Evolutionary conservation across 2,113 vertebrate genomes (phyloP), one percentile per base, ranked within the genome.

Genomic region (Ascaphus truei): DNA sequence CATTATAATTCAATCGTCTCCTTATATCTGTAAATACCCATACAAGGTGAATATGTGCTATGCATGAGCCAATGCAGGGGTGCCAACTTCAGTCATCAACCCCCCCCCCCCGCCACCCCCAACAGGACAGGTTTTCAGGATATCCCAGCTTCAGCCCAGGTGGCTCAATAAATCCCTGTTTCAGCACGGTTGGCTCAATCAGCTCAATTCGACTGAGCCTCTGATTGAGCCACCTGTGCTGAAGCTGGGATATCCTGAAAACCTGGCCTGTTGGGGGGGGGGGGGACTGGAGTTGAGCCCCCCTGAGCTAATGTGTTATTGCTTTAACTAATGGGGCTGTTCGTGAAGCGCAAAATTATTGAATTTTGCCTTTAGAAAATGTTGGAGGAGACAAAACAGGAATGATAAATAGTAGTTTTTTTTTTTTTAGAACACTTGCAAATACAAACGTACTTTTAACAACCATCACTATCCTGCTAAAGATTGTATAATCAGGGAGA

Each of bases 41-140:
- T 41, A 66, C 34, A 29, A 56, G 22, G 36, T 43, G 45, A 45
- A 51, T 63, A 55, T 66, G 36, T 36, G 25, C 50, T 41, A 39
- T 66, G 50, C 36, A 43, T n/a, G 20, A 39, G 47, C 18, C 27
- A 64, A 64, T 56, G 36, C 25, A 13, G n/a, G n/a, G n/a, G n/a
- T n/a, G n/a, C n/a, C n/a, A n/a, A n/a, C n/a, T n/a, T n/a, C n/a
- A n/a, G n/a, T n/a, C n/a, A n/a, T n/a, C n/a, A n/a, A n/a, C n/a
- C n/a, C n/a, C n/a, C n/a, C n/a, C n/a, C n/a, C n/a, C n/a, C n/a
- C n/a, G n/a, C n/a, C n/a, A n/a, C n/a, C n/a, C n/a, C n/a, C n/a
- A n/a, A n/a, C n/a, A n/a, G n/a, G n/a, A n/a, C n/a, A n/a, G n/a
- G n/a, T n/a, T n/a, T n/a, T n/a, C n/a, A n/a, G n/a, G n/a, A n/a